Percentiles rank a stretch among this genome's conserved stretches.
These are phyloP conservation scores for Tapera naevia DNA, from an alignment of 2,797 vertebrate genomes.

Conservation along the genomic window DNA sequence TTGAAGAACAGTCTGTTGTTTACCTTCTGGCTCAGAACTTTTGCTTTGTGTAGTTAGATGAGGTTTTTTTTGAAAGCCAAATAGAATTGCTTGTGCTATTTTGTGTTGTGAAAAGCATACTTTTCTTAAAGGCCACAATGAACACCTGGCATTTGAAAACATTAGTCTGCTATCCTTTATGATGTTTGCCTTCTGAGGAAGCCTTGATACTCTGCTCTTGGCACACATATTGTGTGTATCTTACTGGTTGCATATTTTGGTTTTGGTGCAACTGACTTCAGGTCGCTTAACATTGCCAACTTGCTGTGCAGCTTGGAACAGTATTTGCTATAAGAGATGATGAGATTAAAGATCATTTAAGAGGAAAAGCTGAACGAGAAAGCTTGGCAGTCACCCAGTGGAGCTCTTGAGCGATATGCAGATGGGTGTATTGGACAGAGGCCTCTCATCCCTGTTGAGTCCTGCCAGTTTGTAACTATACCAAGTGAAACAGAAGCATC, in stretches of 20 bases:
- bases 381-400: background rate
- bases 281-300: background rate
- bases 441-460: background rate
- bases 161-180: background rate
- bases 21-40: background rate
- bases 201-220: background rate
- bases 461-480: background rate
- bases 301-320: background rate
- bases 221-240: accelerated
- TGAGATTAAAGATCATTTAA: background rate
- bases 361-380: background rate
- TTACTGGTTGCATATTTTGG: background rate
- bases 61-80: background rate
- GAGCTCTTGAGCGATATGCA: background rate
- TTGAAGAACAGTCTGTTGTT: background rate
- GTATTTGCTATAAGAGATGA: background rate
- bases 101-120: background rate
- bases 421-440: background rate
- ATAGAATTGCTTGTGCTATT: background rate
- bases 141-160: background rate
- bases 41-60: background rate
- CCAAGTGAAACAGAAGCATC: background rate
- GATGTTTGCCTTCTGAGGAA: background rate
- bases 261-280: background rate
- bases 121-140: background rate